A percentile compares a stretch with the other conserved stretches of the same genome.
phyloP scores from a whole-genome alignment of 2,113 vertebrate species.

The Caracal caracal region DNA sequence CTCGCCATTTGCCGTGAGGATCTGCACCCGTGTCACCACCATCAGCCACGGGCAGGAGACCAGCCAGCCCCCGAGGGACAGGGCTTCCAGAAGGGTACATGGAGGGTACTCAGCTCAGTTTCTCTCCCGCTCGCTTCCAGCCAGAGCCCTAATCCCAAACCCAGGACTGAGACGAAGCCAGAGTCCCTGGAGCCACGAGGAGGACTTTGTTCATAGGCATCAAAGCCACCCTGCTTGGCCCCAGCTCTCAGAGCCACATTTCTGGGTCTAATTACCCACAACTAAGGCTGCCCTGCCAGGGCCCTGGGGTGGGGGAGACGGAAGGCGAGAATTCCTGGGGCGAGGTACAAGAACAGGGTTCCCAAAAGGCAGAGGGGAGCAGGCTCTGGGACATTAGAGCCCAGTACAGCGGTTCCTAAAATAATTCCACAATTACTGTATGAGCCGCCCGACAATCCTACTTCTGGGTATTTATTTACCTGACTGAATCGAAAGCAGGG shows the following conservation, averaged over 20 bases:
- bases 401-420: no score
- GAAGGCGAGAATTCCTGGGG: neutral
- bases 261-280: no score
- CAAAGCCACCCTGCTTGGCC: neutral
- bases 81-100: slow-evolving; percentile 11
- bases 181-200: neutral
- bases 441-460: no score
- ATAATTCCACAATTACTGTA: neutral
- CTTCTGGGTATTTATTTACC: neutral
- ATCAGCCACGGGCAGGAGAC: neutral
- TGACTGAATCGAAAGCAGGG: neutral
- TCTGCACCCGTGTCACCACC: slow-evolving; percentile 34
- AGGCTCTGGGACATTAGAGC: neutral
- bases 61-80: slow-evolving; percentile 46
- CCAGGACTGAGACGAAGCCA: neutral
- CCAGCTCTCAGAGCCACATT: neutral
- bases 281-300: neutral
- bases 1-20: slow-evolving; percentile 32
- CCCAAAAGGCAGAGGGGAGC: neutral
- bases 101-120: no score
- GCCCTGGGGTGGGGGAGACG: neutral
- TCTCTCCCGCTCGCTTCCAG: neutral
- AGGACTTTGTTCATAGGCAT: no score
- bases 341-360: neutral
- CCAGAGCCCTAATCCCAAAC: neutral